A percentile compares a stretch with the other conserved stretches of the same genome.
Conservation (phyloP, 2,888 invertebrate genomes). For the Hemaris fuciformis region DNA sequence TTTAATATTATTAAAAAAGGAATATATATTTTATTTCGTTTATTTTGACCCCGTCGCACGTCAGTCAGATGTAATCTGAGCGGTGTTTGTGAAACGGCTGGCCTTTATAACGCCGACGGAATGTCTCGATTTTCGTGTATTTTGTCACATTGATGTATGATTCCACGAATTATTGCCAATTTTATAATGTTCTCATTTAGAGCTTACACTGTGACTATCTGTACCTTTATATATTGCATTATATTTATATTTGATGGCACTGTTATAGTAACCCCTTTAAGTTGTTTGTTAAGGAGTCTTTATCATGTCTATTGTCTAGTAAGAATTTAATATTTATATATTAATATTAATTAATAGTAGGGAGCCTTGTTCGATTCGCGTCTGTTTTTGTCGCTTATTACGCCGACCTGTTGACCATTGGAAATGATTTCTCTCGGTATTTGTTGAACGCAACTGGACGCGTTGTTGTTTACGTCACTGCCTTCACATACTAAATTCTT, state of each 20-base stretch:
- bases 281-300: conserved; percentile 79
- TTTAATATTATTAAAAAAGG: conserved; percentile 36
- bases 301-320: conserved; percentile 79
- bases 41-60: conserved; percentile 20
- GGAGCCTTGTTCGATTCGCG: conserved; percentile 72
- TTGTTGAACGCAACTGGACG: neutral
- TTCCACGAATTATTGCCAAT: conserved; percentile 37
- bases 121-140: conserved; percentile 18
- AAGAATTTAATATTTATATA: conserved; percentile 78
- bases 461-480: conserved; percentile 9
- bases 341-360: conserved; percentile 64
- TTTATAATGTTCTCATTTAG: conserved; percentile 56
- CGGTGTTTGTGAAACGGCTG: conserved; percentile 64
- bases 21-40: conserved; percentile 34
- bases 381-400: conserved; percentile 69
- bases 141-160: conserved; percentile 26
- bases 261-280: conserved; percentile 76
- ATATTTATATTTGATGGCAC: conserved; percentile 74
- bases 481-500: conserved; percentile 39
- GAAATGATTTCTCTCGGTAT: conserved; percentile 23
- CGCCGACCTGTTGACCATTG: conserved; percentile 60
- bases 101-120: conserved; percentile 20
- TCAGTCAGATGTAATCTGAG: conserved; percentile 72
- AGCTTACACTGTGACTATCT: conserved; percentile 68
- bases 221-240: conserved; percentile 71